Base-by-base conservation (phyloP, 2,797 vertebrate species). In the Oreochromis grahami region DNA sequence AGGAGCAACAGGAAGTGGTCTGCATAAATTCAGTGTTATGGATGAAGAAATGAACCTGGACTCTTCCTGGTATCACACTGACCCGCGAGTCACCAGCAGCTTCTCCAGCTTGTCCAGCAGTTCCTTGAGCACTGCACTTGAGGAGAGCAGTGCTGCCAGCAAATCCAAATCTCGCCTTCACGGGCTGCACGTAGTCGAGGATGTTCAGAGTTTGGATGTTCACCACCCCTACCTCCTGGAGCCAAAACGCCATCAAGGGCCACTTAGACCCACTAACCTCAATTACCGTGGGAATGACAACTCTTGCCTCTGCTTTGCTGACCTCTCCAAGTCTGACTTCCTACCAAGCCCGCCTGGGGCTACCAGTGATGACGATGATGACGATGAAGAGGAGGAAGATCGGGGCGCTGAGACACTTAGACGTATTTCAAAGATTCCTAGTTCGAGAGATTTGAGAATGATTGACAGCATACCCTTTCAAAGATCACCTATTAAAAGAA, bases 41-140 rank as follows among this genome's bases (percentile, higher is more conserved):
- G 92, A 94, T 84, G 93, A 96, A 83, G 95, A 95, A 52, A 90
- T 92, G 80, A 95, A 94, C 86, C 83, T 93, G 85, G 94, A 94
- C 7, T 93, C 97, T 0, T 96, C 96, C 81, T 98, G 98, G 26
- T 98, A 97, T 87, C 97, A 97, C 94, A 97, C 97, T 1, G 96
- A 97, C 84, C 94, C 93, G 24, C 92, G 95, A 53, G 95, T 96
- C 85, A 96, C 96, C 83, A 95, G 94, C 91, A 96, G 97, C 38
- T 97, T 97, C 88, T 96, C 96, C 43, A 96, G 97, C 26, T 95
- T 97, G 86, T 97, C 96, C 38, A 99, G 98, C 9, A 96, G 98
- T 83, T 99, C 98, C 7, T 80, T 98, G 93, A 98, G 97, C 1
- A 97, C 97, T 3, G 97, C 97, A 2, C 91, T 99, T 74, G 97